Evolutionary conservation across 2,888 invertebrate species (phyloP).

Genomic region (Nemotelus nigrinus): DNA sequence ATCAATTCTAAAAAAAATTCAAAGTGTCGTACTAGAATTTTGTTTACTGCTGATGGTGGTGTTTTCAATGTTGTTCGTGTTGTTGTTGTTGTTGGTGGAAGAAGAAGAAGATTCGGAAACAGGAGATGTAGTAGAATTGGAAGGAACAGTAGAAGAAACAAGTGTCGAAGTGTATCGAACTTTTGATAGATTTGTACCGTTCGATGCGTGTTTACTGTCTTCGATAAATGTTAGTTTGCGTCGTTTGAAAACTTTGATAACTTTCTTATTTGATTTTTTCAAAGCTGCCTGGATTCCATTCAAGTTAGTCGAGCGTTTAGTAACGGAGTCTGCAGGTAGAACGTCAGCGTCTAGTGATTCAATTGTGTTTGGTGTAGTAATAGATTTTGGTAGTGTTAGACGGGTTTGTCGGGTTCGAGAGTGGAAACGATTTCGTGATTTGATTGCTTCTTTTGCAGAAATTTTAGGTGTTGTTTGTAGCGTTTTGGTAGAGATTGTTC

Average conservation of each 20-base stretch:
- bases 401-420: slow-evolving; percentile 3
- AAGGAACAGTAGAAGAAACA: slow-evolving; percentile 16
- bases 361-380: neutral
- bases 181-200: slow-evolving; percentile 30
- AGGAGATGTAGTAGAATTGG: slow-evolving; percentile 7
- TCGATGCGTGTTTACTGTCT: slow-evolving; percentile 21
- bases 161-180: slow-evolving; percentile 30
- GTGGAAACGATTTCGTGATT: slow-evolving; percentile 8
- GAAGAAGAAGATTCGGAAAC: slow-evolving; percentile 25
- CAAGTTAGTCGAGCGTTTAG: neutral
- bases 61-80: slow-evolving; percentile 10
- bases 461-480: too few relatives aligned
- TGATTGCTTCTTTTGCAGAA: neutral
- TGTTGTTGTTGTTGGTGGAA: slow-evolving; percentile 35
- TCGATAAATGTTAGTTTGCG: slow-evolving; percentile 31
- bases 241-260: slow-evolving; percentile 21
- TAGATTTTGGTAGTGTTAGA: neutral
- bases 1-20: slow-evolving; percentile 13
- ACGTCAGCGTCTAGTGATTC: neutral
- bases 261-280: neutral
- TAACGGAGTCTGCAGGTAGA: neutral
- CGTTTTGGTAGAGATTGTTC: too few relatives aligned
- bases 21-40: slow-evolving; percentile 33
- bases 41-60: slow-evolving; percentile 14
- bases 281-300: slow-evolving; percentile 25